phyloP scores from a whole-genome alignment of 2,888 invertebrate genomes.

The Zygogramma bicolorata region DNA sequence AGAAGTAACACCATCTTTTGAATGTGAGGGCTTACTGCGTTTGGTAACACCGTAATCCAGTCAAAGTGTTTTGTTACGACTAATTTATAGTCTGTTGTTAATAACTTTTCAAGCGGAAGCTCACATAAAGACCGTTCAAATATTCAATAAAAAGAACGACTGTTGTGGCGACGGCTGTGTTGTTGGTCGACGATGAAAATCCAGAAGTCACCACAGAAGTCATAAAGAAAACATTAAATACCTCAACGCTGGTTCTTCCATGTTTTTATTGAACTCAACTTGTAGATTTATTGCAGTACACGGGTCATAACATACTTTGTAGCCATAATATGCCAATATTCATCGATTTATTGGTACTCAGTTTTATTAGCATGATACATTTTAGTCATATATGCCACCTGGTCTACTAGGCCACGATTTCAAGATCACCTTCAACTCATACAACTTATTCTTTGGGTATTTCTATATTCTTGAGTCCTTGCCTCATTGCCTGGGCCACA shows the following conservation, averaged over 20 bases:
- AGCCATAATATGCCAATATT: too few relatives aligned
- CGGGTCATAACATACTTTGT: slow-evolving; percentile 35
- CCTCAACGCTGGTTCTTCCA: neutral
- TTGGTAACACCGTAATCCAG: slow-evolving; percentile 2
- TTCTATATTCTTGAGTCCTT: too few relatives aligned
- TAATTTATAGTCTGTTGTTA: neutral
- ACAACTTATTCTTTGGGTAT: too few relatives aligned
- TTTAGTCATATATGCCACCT: too few relatives aligned
- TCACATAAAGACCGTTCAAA: slow-evolving; percentile 18
- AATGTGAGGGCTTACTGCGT: neutral
- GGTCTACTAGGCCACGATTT: too few relatives aligned
- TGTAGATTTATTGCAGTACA: slow-evolving; percentile 2
- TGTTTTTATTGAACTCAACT: neutral
- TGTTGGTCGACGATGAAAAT: neutral
- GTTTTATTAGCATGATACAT: too few relatives aligned
- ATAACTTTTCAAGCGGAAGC: slow-evolving; percentile 12
- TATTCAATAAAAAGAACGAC: neutral
- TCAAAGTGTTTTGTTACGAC: slow-evolving; percentile 10
- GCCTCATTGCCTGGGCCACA: too few relatives aligned
- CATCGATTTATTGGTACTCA: too few relatives aligned
- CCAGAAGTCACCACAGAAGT: neutral
- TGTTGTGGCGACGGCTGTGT: neutral
- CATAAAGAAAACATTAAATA: neutral
- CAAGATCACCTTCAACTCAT: too few relatives aligned
- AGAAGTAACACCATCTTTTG: neutral